Base-by-base conservation (phyloP, 2,888 invertebrate species). In the Sminthurides aquaticus region DNA sequence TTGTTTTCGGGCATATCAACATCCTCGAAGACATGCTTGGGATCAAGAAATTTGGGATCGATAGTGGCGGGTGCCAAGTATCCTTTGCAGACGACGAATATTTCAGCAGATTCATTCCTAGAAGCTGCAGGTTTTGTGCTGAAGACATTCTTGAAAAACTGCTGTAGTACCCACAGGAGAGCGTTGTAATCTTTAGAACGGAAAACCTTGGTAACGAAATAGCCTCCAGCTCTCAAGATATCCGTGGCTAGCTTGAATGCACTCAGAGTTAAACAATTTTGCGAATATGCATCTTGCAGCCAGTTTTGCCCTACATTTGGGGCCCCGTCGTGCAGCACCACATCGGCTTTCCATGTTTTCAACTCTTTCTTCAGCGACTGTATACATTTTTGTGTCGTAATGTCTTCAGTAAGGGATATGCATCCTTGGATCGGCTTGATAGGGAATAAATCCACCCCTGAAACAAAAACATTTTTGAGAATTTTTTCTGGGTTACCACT, bases 51-150 rank as follows among this genome's bases (percentile, higher is more conserved):
- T 75, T 90, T 91, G 0, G 90, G 86, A 81, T 98, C 98, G 70
- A 99, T 86, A 76, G 89, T 90, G 77, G 89, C 89, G 0, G 99
- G 98, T 1, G 95, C 94, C 71, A 91, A 82, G 77, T 90, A 99
- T 62, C 88, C 85, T 79, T 97, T 92, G 78, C 99, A 99, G 0
- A 98, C 95, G 54, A 99, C 91, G 79, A 98, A 99, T 75, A 99
- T 99, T 84, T 99, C 99, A 62, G 99, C 98, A 0, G 99, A 99
- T 79, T 99, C 99, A 77, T 87, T 89, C 82, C 99, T 87, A 0
- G 98, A 99, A 0, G 99, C 98, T 78, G 94, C 94, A 0, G 99
- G 99, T 80, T 99, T 99, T 22, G 99, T 99, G 0, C 97, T 95
- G 78, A 96, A 94, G 5, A 97, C 94, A 80, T 94, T 92, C 77